phyloP scores from a whole-genome alignment of 2,797 vertebrate species.

The Sebastolobus altivelis region DNA sequence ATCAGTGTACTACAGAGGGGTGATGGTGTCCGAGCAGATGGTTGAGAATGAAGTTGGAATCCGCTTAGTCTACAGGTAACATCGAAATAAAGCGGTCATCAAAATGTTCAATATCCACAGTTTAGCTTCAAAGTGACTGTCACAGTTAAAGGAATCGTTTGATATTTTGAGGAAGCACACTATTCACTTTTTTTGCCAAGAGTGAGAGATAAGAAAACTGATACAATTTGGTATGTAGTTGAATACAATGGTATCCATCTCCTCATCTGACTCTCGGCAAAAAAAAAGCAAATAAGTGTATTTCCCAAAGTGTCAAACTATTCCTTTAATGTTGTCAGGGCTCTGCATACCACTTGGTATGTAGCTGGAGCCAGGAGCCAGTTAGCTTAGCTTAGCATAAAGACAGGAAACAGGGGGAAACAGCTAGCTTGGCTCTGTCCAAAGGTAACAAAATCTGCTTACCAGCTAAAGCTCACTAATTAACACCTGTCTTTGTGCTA shows the following conservation, averaged over 20 bases:
- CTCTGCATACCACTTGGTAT: too few relatives aligned
- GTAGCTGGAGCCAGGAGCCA: too few relatives aligned
- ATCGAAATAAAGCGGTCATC: background rate
- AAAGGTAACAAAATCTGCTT: background rate
- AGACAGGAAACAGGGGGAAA: background rate
- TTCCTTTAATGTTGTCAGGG: too few relatives aligned
- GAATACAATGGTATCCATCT: too few relatives aligned
- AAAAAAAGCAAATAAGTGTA: too few relatives aligned
- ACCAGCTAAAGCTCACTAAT: background rate
- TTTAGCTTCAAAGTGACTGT: background rate
- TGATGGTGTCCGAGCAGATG: slow-evolving; percentile 75
- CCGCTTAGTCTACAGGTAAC: slow-evolving; percentile 83
- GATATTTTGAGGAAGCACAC: background rate
- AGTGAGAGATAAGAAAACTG: background rate
- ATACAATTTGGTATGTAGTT: background rate
- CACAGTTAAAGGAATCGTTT: background rate
- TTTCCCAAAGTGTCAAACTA: too few relatives aligned
- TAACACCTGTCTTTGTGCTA: background rate
- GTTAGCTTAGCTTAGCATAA: slow-evolving; percentile 7
- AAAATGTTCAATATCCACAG: background rate
- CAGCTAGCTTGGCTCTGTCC: background rate
- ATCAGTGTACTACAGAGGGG: slow-evolving; percentile 87
- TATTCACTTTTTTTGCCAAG: background rate
- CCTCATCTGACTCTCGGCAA: too few relatives aligned
- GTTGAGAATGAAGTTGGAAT: slow-evolving; percentile 83